Percentiles rank a stretch among this genome's conserved stretches.
These are phyloP conservation scores for Chiridota heheva DNA, from an alignment of 35 echinoderm and acorn worm species.

Conservation along the genomic window DNA sequence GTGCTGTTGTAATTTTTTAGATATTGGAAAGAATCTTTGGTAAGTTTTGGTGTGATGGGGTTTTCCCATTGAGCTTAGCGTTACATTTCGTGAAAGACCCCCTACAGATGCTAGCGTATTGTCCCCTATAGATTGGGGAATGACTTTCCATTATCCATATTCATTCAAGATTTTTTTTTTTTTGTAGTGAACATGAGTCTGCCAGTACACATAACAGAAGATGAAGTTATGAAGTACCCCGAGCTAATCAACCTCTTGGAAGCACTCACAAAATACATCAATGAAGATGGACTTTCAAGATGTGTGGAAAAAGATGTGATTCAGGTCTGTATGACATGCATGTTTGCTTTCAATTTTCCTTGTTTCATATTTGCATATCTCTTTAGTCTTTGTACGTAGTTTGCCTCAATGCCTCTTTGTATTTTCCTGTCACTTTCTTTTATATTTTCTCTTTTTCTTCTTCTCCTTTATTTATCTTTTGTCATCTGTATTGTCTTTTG, in stretches of 20 bases:
- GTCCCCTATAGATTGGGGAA: not conserved
- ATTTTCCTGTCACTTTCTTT: not conserved
- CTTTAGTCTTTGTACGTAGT: not conserved
- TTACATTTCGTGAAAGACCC: not conserved
- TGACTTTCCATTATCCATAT: too few species aligned
- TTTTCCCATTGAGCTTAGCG: not conserved
- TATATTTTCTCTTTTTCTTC: too few species aligned
- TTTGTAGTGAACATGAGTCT: slow-evolving; percentile 92
- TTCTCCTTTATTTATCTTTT: too few species aligned
- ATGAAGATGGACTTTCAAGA: slow-evolving; percentile 60
- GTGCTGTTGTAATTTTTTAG: too few species aligned
- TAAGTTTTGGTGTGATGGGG: too few species aligned
- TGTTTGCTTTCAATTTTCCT: too few species aligned
- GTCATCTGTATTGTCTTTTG: too few species aligned
- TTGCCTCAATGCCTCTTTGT: not conserved
- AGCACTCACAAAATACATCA: slow-evolving; percentile 59
- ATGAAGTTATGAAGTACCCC: slow-evolving; percentile 73
- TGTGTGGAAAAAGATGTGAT: slow-evolving; percentile 44
- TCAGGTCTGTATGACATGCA: slow-evolving; percentile 32
- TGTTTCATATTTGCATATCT: not conserved
- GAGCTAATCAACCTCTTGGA: slow-evolving; percentile 64
- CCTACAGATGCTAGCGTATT: not conserved
- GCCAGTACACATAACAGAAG: slow-evolving; percentile 70
- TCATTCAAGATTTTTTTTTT: not conserved
- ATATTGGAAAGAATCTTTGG: too few species aligned